Evolutionary conservation across 2,113 vertebrate genomes (phyloP), one percentile per base, ranked within the genome.

Genomic region (Aplodontia rufa): DNA sequence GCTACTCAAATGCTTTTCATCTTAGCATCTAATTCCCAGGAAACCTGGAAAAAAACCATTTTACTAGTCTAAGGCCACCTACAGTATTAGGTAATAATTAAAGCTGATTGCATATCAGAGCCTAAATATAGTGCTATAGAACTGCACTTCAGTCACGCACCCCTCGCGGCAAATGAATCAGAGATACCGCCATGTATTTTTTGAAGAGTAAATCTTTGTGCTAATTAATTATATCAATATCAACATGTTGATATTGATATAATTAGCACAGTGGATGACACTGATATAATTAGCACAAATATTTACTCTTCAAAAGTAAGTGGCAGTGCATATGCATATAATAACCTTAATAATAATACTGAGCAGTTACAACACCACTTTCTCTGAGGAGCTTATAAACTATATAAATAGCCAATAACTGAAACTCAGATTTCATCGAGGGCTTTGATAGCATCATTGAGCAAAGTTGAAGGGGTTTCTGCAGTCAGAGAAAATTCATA

Each of bases 181-280:
- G 3, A 2, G 78, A 93, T 49, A 84, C 82, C 76, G 85, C 92
- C 96, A 96, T 92, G 96, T 95, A 97, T 96, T 60, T 98, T 98
- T 98, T 98, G 97, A 98, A 97, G 97, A 98, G 97, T 98, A 97
- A 98, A 97, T 98, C 96, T 98, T 98, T 98, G 95, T 97, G 97
- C 97, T 98, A 98, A 98, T 98, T 98, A 98, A 98, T 98, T 97
- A 97, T 98, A 98, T 98, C 30, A 98, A 98, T 98, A 98, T 98
- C 98, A 98, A 98, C 95, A 97, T 96, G 96, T 95, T 97, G 97
- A 94, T 97, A 95, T 92, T 95, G 89, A 96, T 98, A 96, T 98
- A 98, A 98, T 98, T 98, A 97, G 96, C 97, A 96, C 97, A 95
- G 97, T 95, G 94, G 97, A 97, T 97, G 97, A 98, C 96, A 97